Evolutionary conservation across 2,113 vertebrate genomes (phyloP), one percentile per base, ranked within the genome.

Genomic region (Gallinago undulata): DNA sequence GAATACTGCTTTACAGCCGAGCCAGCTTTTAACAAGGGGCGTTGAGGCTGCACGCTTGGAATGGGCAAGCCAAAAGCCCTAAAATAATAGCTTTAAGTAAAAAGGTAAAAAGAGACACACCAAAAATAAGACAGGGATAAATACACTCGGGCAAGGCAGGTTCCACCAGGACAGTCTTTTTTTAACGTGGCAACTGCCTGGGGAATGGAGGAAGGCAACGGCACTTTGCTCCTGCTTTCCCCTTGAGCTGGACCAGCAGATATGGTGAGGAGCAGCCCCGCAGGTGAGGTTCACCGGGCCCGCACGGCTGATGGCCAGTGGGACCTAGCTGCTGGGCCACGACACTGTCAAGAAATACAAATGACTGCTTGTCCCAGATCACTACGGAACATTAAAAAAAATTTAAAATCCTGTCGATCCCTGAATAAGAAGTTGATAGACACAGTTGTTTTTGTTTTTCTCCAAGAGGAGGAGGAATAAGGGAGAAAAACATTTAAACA

Each of bases 381-480:
- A 17, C 90, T 96, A 86, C 2, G 35, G 95, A 98, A 97, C 93
- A 86, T 64, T 97, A 97, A 92, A 98, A 98, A 98, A 98, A 97
- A 96, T 94, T 79, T 96, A 97, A 98, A 98, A 98, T 98, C 97
- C 98, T 97, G 97, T 98, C 95, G 97, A 98, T 98, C 98, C 98
- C 98, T 98, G 98, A 98, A 98, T 98, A 97, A 97, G 96, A 98
- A 96, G 97, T 60, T 97, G 97, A 97, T 97, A 97, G 95, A 97
- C 97, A 87, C 90, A 97, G 97, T 98, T 97, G 94, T 94, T 96
- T 90, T 51, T 16, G 93, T 94, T 96, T 96, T 97, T 98, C 97
- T 96, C 96, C 94, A 39, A 94, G 96, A 95, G 87, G 93, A 91
- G 93, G 92, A 97, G 83, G 93, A 97, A 83, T 79, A 95, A 92